phyloP scores from a whole-genome alignment of 2,888 invertebrate genomes.

The Vannuccia rotundouncinata region DNA sequence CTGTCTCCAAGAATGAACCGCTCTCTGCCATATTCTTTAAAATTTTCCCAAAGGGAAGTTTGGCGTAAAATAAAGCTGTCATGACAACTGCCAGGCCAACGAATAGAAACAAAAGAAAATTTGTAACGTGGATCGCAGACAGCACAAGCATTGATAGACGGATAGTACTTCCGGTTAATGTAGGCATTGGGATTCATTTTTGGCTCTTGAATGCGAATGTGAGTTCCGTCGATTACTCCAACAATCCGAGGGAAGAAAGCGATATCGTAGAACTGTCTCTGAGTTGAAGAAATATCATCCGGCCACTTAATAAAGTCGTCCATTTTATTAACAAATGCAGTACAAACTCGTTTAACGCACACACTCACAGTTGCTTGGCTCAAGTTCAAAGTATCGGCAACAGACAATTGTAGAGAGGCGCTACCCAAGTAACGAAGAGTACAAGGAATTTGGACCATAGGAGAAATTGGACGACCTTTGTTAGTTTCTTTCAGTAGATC shows the following conservation, averaged over 20 bases:
- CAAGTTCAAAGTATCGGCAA: too few relatives aligned
- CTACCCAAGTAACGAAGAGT: neutral
- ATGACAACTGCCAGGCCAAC: constrained; percentile 43
- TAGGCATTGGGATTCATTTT: too few relatives aligned
- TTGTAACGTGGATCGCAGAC: constrained; percentile 39
- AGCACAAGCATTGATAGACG: constrained; percentile 44
- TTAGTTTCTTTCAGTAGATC: neutral
- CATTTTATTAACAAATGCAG: too few relatives aligned
- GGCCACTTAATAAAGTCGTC: neutral
- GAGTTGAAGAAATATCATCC: neutral
- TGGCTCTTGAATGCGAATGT: too few relatives aligned
- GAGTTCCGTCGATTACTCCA: too few relatives aligned
- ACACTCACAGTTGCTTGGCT: too few relatives aligned
- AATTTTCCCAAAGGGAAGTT: constrained; percentile 36
- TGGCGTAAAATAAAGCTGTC: constrained; percentile 42
- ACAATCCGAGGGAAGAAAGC: too few relatives aligned
- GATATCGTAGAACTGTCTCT: too few relatives aligned
- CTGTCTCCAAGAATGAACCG: constrained; percentile 39
- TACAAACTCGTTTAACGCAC: too few relatives aligned
- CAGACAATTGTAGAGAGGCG: too few relatives aligned
- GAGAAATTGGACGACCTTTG: neutral
- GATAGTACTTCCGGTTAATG: constrained; percentile 42
- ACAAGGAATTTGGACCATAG: neutral
- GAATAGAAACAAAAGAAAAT: constrained; percentile 41
- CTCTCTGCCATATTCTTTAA: constrained; percentile 38